These are phyloP conservation scores for Orchesella flavescens DNA, from an alignment of 2,888 invertebrate species.

Conservation along the genomic window DNA sequence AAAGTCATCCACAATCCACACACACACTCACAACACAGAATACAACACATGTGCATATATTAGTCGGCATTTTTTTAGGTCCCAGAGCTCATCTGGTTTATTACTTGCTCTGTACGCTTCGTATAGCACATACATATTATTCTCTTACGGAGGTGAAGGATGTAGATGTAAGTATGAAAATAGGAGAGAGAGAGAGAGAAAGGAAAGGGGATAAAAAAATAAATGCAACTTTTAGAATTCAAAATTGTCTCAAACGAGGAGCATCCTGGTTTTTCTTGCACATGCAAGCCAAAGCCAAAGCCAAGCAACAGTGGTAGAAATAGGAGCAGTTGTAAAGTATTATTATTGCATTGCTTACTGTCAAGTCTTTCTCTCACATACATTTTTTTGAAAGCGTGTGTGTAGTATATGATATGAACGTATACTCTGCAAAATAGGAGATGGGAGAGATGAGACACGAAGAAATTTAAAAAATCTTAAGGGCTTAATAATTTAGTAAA, in stretches of 20 bases:
- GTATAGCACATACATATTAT: conserved; percentile 4
- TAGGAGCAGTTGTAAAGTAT: neutral
- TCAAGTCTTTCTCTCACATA: neutral
- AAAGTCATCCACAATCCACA: neutral
- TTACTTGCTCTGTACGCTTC: conserved; percentile 28
- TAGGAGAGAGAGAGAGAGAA: neutral
- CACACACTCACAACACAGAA: conserved; percentile 2
- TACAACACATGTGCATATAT: conserved; percentile 30
- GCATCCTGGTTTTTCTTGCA: no score
- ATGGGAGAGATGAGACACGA: neutral
- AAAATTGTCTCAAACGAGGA: neutral
- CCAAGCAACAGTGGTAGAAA: no score
- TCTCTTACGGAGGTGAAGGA: no score
- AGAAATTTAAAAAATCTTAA: conserved; percentile 1
- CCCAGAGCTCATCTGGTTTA: conserved; percentile 55
- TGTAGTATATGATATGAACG: no score
- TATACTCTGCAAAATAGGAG: no score
- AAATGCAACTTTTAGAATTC: conserved; percentile 12
- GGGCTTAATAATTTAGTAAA: neutral
- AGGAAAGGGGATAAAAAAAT: neutral
- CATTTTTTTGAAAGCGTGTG: conserved; percentile 5
- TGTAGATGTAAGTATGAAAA: neutral
- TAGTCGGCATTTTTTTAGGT: conserved; percentile 37
- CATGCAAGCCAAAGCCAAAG: no score
- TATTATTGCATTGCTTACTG: conserved; percentile 12